A percentile compares a stretch with the other conserved stretches of the same genome.
Conservation (phyloP, 1,140 invertebrate genomes). For the Cydia pomonella region DNA sequence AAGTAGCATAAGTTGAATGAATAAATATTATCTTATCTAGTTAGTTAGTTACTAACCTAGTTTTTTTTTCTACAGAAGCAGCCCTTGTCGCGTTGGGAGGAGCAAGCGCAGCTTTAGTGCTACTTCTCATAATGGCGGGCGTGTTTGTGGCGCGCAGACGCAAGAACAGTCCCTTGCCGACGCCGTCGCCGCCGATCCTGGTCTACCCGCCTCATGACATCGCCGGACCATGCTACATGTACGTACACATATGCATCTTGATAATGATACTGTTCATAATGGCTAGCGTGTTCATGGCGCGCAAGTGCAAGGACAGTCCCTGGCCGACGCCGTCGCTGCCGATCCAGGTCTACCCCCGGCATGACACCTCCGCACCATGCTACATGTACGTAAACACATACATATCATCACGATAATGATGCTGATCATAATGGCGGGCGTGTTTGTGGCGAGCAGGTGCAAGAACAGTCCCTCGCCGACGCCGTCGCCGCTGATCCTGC, state of each 20-base stretch:
- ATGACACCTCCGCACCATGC: too few relatives aligned
- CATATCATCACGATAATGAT: too few relatives aligned
- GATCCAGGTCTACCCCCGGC: too few relatives aligned
- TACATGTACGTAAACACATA: too few relatives aligned
- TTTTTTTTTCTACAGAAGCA: constrained; percentile 56
- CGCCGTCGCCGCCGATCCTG: constrained; percentile 68
- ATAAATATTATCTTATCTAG: too few relatives aligned
- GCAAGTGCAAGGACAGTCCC: too few relatives aligned
- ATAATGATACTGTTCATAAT: too few relatives aligned
- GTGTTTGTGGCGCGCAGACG: constrained; percentile 68
- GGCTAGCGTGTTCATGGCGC: too few relatives aligned
- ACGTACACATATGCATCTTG: constrained; percentile 44
- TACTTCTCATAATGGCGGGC: constrained; percentile 71
- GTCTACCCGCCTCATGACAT: constrained; percentile 74
- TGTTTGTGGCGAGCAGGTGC: constrained; percentile 66
- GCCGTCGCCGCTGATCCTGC: constrained; percentile 68
- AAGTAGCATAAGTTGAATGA: too few relatives aligned
- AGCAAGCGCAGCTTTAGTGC: constrained; percentile 66
- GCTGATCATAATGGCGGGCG: constrained; percentile 72
- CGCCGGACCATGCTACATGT: constrained; percentile 68
- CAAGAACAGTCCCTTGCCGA: constrained; percentile 69
- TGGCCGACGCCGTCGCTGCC: too few relatives aligned
- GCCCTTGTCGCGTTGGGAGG: constrained; percentile 69
- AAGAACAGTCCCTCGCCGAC: constrained; percentile 70
- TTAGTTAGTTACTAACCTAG: neutral